Evolutionary conservation across 23 tunicate species (phyloP), one percentile per base, ranked within the genome.

Genomic region (Clavelina lepadiformis): DNA sequence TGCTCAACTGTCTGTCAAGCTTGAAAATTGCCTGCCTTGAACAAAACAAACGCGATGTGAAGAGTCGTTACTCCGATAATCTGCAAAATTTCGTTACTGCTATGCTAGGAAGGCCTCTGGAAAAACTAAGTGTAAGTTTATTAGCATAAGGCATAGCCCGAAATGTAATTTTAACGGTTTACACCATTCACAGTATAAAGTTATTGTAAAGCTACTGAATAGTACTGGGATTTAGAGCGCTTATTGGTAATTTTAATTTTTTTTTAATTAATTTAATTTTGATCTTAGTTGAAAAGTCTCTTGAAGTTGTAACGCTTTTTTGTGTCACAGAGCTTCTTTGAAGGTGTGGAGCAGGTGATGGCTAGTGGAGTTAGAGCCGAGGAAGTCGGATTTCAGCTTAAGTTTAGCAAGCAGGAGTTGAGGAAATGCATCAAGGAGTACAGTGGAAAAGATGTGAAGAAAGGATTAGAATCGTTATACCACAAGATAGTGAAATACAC

Each of bases 401-500:
- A 83, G 63, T 93, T 41, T 83, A 85, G 82, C 74, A 93, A 93
- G 59, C 82, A 79, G 64, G 93, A 84, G 71, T 69, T 93, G 61
- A 72, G 94, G 31, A 93, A 85, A 60, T 73, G 81, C 18, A 77
- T 85, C 47, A 93, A 93, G 75, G 98, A 93, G 46, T 93, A 93
- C 60, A 58, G 78, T 36, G 98, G 98, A 30, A 93, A 93, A 71
- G 93, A 93, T 22, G 94, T 93, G 31, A 93, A 93, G 78, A 85
- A 85, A 54, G 98, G 98, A 46, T 62, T 93, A 55, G 98, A 93
- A 61, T 28, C 77, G 28, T 41, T 93, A 56, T 80, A 93, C 38
- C 98, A 84, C 53, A 93, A 85, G 79, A 85, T 93, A 33, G 93
- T 67, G 15, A 93, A 93, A 58, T 94, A 93, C 72, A 93, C 98